These are phyloP conservation scores for Drosophila kurseongensis DNA, from an alignment of 1,140 invertebrate species.

Conservation along the genomic window DNA sequence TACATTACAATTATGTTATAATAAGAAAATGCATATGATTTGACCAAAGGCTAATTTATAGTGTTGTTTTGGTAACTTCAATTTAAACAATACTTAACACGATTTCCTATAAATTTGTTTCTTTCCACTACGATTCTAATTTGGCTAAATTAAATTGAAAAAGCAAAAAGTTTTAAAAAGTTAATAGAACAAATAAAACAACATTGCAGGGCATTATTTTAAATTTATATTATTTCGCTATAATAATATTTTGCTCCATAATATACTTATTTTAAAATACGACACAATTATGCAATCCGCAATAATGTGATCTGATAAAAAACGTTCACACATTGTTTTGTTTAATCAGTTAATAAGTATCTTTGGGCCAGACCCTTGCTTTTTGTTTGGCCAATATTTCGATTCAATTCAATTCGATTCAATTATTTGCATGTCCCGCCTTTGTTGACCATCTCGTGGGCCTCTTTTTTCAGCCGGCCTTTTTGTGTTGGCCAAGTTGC, in stretches of 20 bases:
- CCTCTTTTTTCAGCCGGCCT: not conserved
- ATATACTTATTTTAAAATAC: no score
- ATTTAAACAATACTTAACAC: no score
- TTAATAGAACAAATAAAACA: no score
- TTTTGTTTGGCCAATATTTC: conserved; percentile 11
- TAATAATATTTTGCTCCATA: no score
- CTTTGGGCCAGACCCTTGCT: not conserved
- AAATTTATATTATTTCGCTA: no score
- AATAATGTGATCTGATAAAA: not conserved
- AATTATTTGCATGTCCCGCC: conserved; percentile 43
- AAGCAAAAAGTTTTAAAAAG: no score
- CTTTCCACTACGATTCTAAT: no score
- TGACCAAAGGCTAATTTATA: no score
- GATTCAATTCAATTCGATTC: conserved; percentile 32
- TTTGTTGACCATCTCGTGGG: conserved; percentile 31
- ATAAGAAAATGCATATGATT: not conserved
- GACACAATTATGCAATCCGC: not conserved
- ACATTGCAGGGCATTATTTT: no score
- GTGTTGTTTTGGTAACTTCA: no score
- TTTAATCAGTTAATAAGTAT: conserved; percentile 34
- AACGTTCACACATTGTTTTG: conserved; percentile 31
- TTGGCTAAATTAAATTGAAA: no score
- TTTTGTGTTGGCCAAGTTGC: conserved; percentile 44
- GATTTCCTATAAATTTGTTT: no score
- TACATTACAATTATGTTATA: not conserved